Conservation (phyloP, 2,113 vertebrate genomes). For the Calidris pugnax region DNA sequence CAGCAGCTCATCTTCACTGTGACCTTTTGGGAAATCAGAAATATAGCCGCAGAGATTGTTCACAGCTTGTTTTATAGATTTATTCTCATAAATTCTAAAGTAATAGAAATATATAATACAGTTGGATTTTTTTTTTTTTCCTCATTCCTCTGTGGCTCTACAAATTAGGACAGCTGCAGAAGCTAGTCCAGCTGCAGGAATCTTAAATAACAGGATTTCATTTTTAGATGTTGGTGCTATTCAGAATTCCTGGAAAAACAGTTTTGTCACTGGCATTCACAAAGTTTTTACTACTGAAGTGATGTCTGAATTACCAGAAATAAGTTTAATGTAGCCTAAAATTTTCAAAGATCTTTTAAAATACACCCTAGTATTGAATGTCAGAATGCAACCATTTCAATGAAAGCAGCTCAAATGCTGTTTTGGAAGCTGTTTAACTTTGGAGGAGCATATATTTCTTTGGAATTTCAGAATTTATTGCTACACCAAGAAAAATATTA, state of each 20-base stretch:
- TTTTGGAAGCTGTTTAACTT: neutral
- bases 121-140: neutral
- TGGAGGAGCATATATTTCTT: neutral
- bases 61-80: neutral
- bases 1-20: neutral
- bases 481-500: neutral
- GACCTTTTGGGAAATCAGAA: neutral
- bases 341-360: neutral
- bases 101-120: neutral
- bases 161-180: neutral
- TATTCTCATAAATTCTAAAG: neutral
- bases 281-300: neutral
- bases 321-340: neutral
- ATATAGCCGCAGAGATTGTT: neutral
- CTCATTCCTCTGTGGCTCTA: neutral
- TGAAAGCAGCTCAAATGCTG: neutral
- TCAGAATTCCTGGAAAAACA: neutral
- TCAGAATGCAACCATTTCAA: neutral
- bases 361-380: neutral
- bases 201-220: neutral
- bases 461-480: neutral
- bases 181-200: neutral
- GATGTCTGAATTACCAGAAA: neutral
- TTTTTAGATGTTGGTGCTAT: neutral
- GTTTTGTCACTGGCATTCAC: neutral